These are phyloP conservation scores for Neuroterus valhalla DNA, from an alignment of 1,140 invertebrate genomes.

Conservation along the genomic window DNA sequence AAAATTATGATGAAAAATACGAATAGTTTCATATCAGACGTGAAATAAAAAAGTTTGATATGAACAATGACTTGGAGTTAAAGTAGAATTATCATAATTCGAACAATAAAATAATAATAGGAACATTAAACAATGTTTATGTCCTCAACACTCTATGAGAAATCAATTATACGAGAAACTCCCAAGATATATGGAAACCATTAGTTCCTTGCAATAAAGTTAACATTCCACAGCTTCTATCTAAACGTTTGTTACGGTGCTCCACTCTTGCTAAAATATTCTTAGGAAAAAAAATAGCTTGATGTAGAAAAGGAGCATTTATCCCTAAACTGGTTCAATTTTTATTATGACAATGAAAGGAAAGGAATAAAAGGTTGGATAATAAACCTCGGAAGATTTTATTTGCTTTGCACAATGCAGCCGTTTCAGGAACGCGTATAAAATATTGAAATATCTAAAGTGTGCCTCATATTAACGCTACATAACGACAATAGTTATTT, in stretches of 20 bases:
- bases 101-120: not conserved
- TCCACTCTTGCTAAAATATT: not conserved
- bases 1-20: too few relatives aligned
- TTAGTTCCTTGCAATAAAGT: not conserved
- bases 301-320: too few relatives aligned
- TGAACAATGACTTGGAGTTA: not conserved
- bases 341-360: not conserved
- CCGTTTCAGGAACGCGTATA: not conserved
- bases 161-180: not conserved
- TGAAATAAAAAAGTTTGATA: not conserved
- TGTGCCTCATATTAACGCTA: not conserved
- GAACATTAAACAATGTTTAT: not conserved
- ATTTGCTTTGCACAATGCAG: not conserved
- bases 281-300: too few relatives aligned
- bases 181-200: not conserved
- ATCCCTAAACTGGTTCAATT: not conserved
- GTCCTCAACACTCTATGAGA: not conserved
- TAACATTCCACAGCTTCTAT: not conserved
- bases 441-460: not conserved
- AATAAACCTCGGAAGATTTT: not conserved
- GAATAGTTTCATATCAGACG: too few relatives aligned
- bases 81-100: not conserved
- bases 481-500: not conserved
- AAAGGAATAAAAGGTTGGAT: not conserved
- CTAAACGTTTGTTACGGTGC: not conserved